Evolutionary conservation across 2,113 vertebrate species (phyloP).

Genomic region (Mormyrus lacerda): DNA sequence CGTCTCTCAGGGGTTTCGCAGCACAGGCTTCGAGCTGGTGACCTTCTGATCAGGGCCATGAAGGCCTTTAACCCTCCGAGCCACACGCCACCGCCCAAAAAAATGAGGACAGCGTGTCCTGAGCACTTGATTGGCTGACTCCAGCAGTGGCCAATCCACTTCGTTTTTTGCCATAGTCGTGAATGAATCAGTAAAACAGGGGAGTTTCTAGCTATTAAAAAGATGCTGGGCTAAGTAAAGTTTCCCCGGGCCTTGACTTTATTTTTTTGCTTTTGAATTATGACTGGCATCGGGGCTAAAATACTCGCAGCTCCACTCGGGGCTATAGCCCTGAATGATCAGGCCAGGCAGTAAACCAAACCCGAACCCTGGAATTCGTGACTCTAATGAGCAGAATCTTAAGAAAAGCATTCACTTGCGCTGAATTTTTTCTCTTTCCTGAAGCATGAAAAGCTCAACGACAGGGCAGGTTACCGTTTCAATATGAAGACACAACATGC

Average conservation of each 20-base stretch:
- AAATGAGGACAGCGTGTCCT: background rate
- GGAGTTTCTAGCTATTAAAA: too few species aligned
- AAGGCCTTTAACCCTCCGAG: background rate
- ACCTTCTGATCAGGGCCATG: background rate
- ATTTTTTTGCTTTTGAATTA: too few species aligned
- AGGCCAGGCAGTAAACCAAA: background rate
- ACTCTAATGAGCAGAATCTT: background rate
- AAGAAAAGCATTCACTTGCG: background rate
- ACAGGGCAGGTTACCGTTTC: background rate
- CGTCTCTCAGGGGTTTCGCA: background rate
- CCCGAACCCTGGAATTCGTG: background rate
- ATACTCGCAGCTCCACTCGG: too few species aligned
- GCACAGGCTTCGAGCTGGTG: background rate
- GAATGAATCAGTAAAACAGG: background rate
- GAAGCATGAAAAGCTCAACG: background rate
- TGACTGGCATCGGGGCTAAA: too few species aligned
- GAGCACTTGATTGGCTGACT: background rate
- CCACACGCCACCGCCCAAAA: background rate
- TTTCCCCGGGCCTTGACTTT: too few species aligned
- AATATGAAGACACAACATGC: background rate
- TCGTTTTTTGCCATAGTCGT: background rate
- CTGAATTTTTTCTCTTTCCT: background rate
- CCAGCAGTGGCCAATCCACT: background rate
- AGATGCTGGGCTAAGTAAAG: too few species aligned
- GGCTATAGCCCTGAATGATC: too few species aligned